A percentile compares a stretch with the other conserved stretches of the same genome.
Conservation (phyloP, 2,797 vertebrate species). For the Cuniculus paca region DNA sequence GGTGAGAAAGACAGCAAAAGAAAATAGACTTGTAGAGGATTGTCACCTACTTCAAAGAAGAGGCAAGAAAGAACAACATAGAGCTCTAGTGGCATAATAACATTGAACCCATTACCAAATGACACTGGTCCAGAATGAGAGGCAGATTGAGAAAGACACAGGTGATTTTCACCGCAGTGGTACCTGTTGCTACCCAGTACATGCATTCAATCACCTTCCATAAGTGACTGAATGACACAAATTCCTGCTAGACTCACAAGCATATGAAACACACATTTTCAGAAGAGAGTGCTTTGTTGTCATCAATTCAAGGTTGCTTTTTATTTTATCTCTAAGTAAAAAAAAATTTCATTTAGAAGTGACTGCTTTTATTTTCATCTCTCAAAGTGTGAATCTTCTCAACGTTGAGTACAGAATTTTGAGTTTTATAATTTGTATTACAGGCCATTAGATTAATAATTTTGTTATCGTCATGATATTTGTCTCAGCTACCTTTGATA, state of each 20-base stretch:
- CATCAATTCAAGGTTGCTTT: neutral
- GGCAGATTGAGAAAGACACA: neutral
- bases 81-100: neutral
- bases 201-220: neutral
- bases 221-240: neutral
- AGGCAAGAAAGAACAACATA: neutral
- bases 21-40: neutral
- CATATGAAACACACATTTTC: constrained; percentile 41
- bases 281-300: neutral
- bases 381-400: neutral
- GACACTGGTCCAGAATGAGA: neutral
- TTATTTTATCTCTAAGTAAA: neutral
- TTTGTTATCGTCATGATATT: neutral
- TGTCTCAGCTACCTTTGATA: constrained; percentile 42
- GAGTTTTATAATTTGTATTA: constrained; percentile 43
- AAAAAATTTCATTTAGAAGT: neutral
- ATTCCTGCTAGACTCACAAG: neutral
- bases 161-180: neutral
- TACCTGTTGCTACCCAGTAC: neutral
- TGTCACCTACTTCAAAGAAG: neutral
- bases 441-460: neutral
- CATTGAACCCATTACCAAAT: neutral
- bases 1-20: neutral
- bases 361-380: neutral
- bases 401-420: neutral